Base-by-base conservation (phyloP, 2,797 vertebrate genomes). In the Paramormyrops hopkinsi region DNA sequence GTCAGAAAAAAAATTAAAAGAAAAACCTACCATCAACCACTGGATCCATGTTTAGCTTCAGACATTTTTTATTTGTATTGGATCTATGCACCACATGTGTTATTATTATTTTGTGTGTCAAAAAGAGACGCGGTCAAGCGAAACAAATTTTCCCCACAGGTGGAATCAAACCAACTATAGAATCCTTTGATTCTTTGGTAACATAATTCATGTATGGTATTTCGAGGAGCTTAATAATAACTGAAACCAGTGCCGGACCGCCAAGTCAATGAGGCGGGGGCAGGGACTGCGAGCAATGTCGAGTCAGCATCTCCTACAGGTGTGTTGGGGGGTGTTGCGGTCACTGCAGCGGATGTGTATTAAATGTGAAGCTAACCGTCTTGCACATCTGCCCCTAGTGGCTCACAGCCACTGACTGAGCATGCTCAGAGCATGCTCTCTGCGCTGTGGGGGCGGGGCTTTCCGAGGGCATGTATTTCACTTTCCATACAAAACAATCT, bases 21-120 rank as follows among this genome's bases (percentile, higher is more conserved):
- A 87, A 59, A 56, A 87, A n/a, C 9, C 85, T 29, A 87, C 85
- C 53, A 93, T 94, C 94, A 94, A 83, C 92, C 93, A 85, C 90
- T 79, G 94, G 85, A 89, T 92, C 92, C 73, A 88, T 91, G 90
- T 90, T 90, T 76, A 92, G 89, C 90, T 79, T 90, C 91, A 91
- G 82, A 86, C 87, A 87, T 91, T 46, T 86, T 84, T 76, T 90
- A 88, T 94, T 92, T 91, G 89, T 41, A 92, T 46, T 92, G 92
- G 89, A 83, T 90, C 90, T 92, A 17, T 59, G 9, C 11, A 48
- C 82, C 9, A 11, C 59, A 11, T n/a, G 59, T 59, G 86, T 59
- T 41, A 33, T 22, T 41, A 44, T 59, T 56, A 44, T 59, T 87
- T 56, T 46, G 2, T 41, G 46, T 46, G 44, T 62, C 41, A 33